These are phyloP conservation scores for Rhinatrema bivittatum DNA, from an alignment of 2,797 vertebrate species.

Conservation along the genomic window DNA sequence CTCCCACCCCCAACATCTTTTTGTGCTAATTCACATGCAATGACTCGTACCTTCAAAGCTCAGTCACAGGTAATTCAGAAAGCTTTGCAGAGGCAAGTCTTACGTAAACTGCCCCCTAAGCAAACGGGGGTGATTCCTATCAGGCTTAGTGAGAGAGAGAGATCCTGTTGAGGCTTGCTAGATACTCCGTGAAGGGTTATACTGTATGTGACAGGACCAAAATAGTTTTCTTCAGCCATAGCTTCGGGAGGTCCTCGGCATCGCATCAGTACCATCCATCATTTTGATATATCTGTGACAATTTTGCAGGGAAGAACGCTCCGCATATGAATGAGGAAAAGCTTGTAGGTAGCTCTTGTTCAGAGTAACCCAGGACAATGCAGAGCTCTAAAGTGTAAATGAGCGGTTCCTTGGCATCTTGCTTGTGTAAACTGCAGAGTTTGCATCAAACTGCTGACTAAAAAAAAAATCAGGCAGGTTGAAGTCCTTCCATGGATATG, in stretches of 20 bases:
- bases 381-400: not conserved
- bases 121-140: constrained; percentile 23
- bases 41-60: too few relatives aligned
- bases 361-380: not conserved
- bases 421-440: too few relatives aligned
- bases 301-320: too few relatives aligned
- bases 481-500: too few relatives aligned
- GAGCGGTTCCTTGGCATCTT: too few relatives aligned
- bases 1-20: too few relatives aligned
- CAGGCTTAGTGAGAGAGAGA: constrained; percentile 8
- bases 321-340: too few relatives aligned
- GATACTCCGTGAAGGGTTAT: constrained; percentile 11
- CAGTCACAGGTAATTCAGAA: not conserved
- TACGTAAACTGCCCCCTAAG: constrained; percentile 48
- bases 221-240: not conserved
- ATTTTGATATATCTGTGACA: rapidly evolving
- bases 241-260: not conserved
- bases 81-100: constrained; percentile 6
- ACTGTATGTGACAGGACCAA: too few relatives aligned
- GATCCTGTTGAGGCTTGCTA: constrained; percentile 68
- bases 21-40: too few relatives aligned
- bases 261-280: not conserved
- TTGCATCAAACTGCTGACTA: too few relatives aligned
- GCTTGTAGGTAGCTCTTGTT: too few relatives aligned
- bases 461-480: too few relatives aligned